Evolutionary conservation across 2,888 invertebrate species (phyloP), one percentile per base, ranked within the genome.

Genomic region (Hydrotaea cyrtoneurina): DNA sequence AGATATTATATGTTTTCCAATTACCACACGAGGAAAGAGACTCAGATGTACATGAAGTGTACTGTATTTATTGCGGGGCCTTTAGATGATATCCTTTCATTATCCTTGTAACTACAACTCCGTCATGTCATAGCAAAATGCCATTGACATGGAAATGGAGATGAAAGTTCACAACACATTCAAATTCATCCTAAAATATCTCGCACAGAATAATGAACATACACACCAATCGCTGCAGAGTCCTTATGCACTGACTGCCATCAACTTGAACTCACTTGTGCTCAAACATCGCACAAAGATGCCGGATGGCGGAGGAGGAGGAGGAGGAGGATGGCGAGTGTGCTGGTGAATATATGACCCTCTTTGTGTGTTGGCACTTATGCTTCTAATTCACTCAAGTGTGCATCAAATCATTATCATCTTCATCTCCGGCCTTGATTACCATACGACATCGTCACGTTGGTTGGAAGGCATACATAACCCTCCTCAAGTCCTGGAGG

Each of bases 101-200:
- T 8, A 39, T 8, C 11, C 39, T 13, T 39, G 13, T 39, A 39
- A 13, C 50, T 4, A n/a, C 50, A 50, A 50, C 13, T 50, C 15
- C 15, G n/a, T 2, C 50, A 39, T 85, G 77, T 76, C 39, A 75
- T 50, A 59, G 50, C 2, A 72, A 59, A 39, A 89, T 87, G 87
- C 88, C 89, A 90, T 86, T 88, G 88, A 89, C 90, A 88, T 86
- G 89, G 88, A 90, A 89, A 89, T 88, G 89, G 89, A 90, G 89
- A 89, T 89, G 55, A 88, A 88, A 78, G 75, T 39, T 46, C 64
- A 26, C 31, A 31, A 31, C 31, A 31, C 7, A 31, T 31, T 31
- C 31, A 31, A 31, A 31, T 31, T 4, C 31, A 7, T 7, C 31
- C 31, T 31, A 4, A 31, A 31, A 31, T 31, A 31, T 31, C 31